Conservation (phyloP, 2,113 vertebrate genomes). For the Isurus oxyrinchus region DNA sequence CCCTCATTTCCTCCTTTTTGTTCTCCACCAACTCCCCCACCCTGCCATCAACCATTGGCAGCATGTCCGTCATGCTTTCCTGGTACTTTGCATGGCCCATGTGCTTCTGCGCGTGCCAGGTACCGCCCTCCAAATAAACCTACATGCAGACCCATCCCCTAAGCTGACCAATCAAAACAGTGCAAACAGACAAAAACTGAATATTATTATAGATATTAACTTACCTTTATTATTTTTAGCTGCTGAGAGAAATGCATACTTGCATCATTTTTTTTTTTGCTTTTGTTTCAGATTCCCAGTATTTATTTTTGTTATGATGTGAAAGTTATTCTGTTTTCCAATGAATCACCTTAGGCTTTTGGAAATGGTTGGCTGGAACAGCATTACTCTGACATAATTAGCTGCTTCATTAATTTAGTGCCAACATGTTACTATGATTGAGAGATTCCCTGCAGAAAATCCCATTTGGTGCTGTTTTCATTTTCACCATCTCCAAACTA, state of each 20-base stretch:
- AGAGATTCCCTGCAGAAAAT: background rate
- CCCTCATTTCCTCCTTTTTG: background rate
- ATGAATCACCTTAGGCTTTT: background rate
- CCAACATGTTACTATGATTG: background rate
- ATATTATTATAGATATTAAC: background rate
- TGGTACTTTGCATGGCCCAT: too few species aligned
- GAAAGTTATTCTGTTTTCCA: background rate
- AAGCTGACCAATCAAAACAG: background rate
- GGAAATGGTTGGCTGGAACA: background rate
- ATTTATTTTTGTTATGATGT: background rate
- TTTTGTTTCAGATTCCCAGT: background rate
- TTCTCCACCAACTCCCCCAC: background rate
- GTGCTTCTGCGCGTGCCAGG: too few species aligned
- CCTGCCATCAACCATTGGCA: background rate
- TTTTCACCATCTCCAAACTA: slow-evolving; percentile 15
- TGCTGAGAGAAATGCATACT: background rate
- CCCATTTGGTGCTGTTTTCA: slow-evolving; percentile 11
- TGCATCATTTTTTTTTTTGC: background rate
- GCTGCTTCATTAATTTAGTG: background rate
- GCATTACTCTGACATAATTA: background rate
- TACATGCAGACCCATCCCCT: background rate
- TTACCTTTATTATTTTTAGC: background rate
- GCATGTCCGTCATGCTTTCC: background rate
- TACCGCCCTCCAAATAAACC: background rate
- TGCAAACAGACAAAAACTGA: background rate